These are phyloP conservation scores for Amaurobius ferox DNA, from an alignment of 2,888 invertebrate species.

Conservation along the genomic window DNA sequence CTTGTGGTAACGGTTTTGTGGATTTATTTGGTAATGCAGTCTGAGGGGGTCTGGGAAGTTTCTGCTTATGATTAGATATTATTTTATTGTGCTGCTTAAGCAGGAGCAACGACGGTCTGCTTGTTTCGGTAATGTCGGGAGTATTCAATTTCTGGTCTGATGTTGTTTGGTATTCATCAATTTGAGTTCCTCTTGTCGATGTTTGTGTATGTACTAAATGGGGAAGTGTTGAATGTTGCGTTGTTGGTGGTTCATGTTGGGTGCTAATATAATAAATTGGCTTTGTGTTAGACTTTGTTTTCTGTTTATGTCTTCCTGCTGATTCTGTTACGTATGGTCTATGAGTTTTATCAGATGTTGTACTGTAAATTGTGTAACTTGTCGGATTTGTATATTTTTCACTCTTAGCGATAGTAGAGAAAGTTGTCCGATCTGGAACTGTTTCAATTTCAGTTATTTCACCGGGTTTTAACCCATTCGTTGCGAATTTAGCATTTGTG, in stretches of 20 bases:
- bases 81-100: background rate
- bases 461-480: background rate
- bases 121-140: constrained; percentile 9
- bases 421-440: background rate
- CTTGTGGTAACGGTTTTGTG: constrained; percentile 40
- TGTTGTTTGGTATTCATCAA: background rate
- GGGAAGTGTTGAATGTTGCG: constrained; percentile 15
- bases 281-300: background rate
- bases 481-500: background rate
- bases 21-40: constrained; percentile 3
- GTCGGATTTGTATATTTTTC: background rate
- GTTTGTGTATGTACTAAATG: background rate
- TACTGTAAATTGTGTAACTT: constrained; percentile 37
- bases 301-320: background rate
- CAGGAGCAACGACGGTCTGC: background rate
- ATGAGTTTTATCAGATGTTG: background rate
- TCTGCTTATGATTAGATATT: constrained; percentile 11
- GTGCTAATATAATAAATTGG: background rate
- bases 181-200: background rate
- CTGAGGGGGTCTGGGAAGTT: constrained; percentile 13
- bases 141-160: background rate
- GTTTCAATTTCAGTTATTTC: constrained; percentile 17
- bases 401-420: background rate
- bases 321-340: background rate
- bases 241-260: background rate